Evolutionary conservation across 2,113 vertebrate species (phyloP).

Genomic region (Pituophis catenifer): DNA sequence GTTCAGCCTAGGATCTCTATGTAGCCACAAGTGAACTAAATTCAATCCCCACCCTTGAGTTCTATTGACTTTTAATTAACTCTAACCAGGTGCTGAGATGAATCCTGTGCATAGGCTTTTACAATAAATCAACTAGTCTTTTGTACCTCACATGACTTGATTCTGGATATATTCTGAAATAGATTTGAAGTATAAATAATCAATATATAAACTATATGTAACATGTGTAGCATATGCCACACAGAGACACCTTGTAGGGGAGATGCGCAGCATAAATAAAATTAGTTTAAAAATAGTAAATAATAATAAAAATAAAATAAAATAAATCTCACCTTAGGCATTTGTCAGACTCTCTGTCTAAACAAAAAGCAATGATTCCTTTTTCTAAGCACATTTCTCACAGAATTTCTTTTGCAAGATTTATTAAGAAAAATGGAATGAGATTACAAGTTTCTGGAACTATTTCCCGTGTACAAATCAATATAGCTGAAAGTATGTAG

Average conservation of each 20-base stretch:
- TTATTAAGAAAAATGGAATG: background rate
- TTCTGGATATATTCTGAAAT: background rate
- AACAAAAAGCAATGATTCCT: background rate
- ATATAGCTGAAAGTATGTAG: background rate
- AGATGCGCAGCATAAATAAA: background rate
- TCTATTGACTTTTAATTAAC: background rate
- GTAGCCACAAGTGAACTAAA: background rate
- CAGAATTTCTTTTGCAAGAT: background rate
- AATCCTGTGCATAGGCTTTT: background rate
- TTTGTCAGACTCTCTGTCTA: background rate
- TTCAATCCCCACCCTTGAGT: background rate
- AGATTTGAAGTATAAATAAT: background rate
- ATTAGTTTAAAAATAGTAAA: no score
- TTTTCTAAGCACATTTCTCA: background rate
- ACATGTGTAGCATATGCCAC: background rate
- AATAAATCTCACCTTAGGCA: background rate
- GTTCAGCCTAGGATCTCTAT: background rate
- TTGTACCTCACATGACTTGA: background rate
- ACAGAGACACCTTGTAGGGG: background rate
- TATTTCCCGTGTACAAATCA: background rate
- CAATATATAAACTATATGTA: background rate
- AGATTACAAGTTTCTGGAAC: background rate
- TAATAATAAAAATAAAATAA: background rate
- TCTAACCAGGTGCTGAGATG: background rate
- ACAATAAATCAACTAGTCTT: background rate